Percentiles rank a stretch among this genome's conserved stretches.
Evolutionary conservation across 1,140 invertebrate species (phyloP).

Genomic region (Polyergus mexicanus): DNA sequence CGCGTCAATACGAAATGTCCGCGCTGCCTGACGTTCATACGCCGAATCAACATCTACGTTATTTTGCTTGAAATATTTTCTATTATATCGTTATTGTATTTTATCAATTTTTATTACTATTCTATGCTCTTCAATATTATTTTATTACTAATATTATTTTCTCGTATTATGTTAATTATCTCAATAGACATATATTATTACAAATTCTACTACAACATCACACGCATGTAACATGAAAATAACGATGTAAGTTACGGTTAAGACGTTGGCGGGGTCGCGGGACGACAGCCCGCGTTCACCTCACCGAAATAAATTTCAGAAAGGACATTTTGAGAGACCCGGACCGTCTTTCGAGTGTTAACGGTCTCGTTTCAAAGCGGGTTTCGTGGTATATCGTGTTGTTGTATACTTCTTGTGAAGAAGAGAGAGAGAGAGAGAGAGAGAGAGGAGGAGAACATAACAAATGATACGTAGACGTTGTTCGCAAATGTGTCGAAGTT

Average conservation of each 20-base stretch:
- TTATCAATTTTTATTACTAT: background rate
- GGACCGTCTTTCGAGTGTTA: constrained; percentile 49
- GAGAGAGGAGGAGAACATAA: constrained; percentile 29
- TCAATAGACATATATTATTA: background rate
- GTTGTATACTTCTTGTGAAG: background rate
- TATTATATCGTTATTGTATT: background rate
- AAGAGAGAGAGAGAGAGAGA: constrained; percentile 10
- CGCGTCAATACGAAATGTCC: background rate
- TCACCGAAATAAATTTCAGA: constrained; percentile 40
- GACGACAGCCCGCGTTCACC: constrained; percentile 33
- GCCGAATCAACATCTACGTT: background rate
- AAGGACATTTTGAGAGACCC: constrained; percentile 17
- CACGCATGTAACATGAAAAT: constrained; percentile 1
- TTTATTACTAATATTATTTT: background rate
- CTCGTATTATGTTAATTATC: background rate
- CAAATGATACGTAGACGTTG: constrained; percentile 40
- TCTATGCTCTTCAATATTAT: background rate
- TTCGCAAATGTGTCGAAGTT: constrained; percentile 74
- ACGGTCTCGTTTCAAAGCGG: constrained; percentile 46
- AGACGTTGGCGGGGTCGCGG: constrained; percentile 27
- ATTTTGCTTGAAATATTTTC: background rate
- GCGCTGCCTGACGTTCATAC: background rate
- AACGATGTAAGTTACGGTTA: constrained; percentile 20
- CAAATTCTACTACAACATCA: background rate
- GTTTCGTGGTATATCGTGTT: constrained; percentile 15